phyloP scores from a whole-genome alignment of 1,140 invertebrate species.

The Dysdera silvatica region DNA sequence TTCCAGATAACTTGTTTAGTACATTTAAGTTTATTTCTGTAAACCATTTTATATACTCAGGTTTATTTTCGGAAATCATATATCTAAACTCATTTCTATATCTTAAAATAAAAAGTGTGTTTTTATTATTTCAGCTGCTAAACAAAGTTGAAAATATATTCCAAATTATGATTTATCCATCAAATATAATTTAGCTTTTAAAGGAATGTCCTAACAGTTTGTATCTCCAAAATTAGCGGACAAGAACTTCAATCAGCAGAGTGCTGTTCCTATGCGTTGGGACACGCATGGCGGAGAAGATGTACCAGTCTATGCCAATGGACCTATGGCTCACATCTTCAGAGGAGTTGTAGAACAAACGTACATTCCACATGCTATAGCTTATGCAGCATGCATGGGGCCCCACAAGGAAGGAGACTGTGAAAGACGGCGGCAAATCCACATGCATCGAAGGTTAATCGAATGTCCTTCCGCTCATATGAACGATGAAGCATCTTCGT shows the following conservation, averaged over 20 bases:
- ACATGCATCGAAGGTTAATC: conserved; percentile 9
- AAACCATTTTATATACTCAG: too few species aligned
- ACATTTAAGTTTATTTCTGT: too few species aligned
- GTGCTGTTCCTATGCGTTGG: conserved; percentile 20
- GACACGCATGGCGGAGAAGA: conserved; percentile 68
- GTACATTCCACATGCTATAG: conserved; percentile 77
- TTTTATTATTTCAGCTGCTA: too few species aligned
- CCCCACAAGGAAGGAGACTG: conserved; percentile 20
- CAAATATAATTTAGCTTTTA: too few species aligned
- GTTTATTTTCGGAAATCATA: too few species aligned
- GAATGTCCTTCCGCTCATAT: conserved; percentile 15
- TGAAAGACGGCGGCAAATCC: background rate
- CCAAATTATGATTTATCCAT: too few species aligned
- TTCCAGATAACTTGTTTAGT: too few species aligned
- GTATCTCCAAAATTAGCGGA: conserved; percentile 5
- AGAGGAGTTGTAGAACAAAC: conserved; percentile 83
- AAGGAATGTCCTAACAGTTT: too few species aligned
- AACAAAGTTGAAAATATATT: too few species aligned
- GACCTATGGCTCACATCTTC: conserved; percentile 79
- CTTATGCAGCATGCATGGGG: conserved; percentile 48
- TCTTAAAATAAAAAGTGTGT: too few species aligned
- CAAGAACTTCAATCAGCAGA: conserved; percentile 25
- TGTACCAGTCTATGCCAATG: conserved; percentile 53
- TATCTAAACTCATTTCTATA: too few species aligned
- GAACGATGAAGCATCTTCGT: too few species aligned